Conservation (phyloP, 2,888 invertebrate species). For the Parapristionchus giblindavisi region DNA sequence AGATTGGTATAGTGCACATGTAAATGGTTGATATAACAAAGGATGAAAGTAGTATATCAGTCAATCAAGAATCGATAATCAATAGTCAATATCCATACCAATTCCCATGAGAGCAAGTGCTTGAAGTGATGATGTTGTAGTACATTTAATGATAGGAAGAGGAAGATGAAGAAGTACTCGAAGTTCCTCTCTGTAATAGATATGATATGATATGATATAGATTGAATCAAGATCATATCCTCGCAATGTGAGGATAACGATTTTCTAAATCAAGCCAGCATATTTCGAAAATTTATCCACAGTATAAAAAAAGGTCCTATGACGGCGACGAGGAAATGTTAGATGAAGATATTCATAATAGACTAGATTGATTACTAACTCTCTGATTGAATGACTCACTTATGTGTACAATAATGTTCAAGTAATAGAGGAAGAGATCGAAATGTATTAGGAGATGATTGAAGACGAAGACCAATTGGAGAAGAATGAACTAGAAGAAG, state of each 20-base stretch:
- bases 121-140: slow-evolving; percentile 16
- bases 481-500: slow-evolving; percentile 24
- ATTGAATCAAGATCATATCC: neutral
- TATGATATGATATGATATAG: neutral
- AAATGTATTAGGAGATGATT: slow-evolving; percentile 92
- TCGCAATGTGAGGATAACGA: neutral
- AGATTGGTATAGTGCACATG: too few species aligned
- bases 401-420: slow-evolving; percentile 91
- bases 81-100: neutral
- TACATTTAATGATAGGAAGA: neutral
- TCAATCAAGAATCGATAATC: too few species aligned
- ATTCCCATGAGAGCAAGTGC: slow-evolving; percentile 34
- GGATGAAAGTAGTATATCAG: too few species aligned
- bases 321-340: neutral
- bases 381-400: slow-evolving; percentile 73
- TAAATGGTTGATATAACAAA: too few species aligned
- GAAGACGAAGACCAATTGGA: slow-evolving; percentile 73
- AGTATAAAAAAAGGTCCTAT: neutral
- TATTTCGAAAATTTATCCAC: neutral
- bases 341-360: neutral
- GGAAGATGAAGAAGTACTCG: slow-evolving; percentile 34
- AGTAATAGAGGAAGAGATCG: slow-evolving; percentile 90
- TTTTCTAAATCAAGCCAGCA: neutral
- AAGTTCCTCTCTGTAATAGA: slow-evolving; percentile 28
- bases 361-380: neutral